Evolutionary conservation across 1,140 invertebrate species (phyloP), one percentile per base, ranked within the genome.

Genomic region (Orchestia grillus): DNA sequence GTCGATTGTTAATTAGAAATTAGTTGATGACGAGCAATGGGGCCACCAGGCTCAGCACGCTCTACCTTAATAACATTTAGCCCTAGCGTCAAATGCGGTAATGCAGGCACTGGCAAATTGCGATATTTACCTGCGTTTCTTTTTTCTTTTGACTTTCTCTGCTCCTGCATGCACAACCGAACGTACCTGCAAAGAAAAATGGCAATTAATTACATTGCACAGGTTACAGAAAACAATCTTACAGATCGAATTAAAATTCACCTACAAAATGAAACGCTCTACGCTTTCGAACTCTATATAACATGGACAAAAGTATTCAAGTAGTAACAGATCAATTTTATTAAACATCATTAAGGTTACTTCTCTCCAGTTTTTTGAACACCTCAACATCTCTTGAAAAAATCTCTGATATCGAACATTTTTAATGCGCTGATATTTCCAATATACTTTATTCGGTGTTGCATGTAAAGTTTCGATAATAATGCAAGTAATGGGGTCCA

Each of bases 141-240:
- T 94, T 94, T 94, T 94, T 94, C 92, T 94, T 94, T 94, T 94
- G 43, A 94, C 44, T 94, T 94, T 94, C 92, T 94, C 92, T 94
- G 92, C 92, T 94, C 92, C 92, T 94, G 92, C 92, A 94, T 94
- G 92, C 92, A 94, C 92, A 94, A 94, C 92, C 92, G 92, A 94
- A 94, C 92, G 92, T 94, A 94, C 92, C 92, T 94, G 92, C 44
- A 94, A 94, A 94, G 92, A 94, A 44, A 45, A 40, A 94, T 47
- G 3, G 47, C 36, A 47, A 28, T 90, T 44, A 90, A 16, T 90
- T 77, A 77, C 28, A 36, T 77, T 8, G 28, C 36, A 77, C 62
- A 36, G 28, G 62, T 77, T 1, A 77, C 62, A 77, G 28, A 53
- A 77, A 19, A 28, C 28, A 77, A 23, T 77, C 1, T 8, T 23